Conservation (phyloP, 2,113 vertebrate species). For the Aramus guarauna region DNA sequence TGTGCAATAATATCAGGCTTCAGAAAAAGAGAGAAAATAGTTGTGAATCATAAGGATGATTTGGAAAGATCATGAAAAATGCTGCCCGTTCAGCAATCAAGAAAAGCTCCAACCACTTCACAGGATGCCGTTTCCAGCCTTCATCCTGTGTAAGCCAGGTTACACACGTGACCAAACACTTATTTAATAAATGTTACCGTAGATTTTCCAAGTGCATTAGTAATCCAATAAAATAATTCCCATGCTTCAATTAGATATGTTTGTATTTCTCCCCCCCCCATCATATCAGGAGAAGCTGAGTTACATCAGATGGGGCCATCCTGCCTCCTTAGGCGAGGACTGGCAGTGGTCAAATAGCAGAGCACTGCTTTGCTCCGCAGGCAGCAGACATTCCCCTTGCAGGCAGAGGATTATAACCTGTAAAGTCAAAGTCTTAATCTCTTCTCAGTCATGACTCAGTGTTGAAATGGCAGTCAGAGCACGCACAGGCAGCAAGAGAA, state of each 20-base stretch:
- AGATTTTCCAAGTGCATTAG: conserved; percentile 7
- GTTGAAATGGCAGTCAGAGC: conserved; percentile 22
- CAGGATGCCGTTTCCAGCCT: background rate
- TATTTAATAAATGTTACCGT: background rate
- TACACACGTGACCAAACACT: background rate
- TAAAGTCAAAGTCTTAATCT: conserved; percentile 21
- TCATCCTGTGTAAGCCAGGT: background rate
- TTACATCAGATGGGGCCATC: background rate
- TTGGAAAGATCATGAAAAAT: background rate
- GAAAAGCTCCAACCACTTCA: background rate
- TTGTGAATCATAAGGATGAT: background rate
- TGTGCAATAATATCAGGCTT: background rate
- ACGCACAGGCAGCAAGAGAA: background rate
- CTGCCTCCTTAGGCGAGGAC: background rate
- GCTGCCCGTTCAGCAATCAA: background rate
- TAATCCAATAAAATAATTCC: conserved; percentile 2
- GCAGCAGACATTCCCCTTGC: background rate
- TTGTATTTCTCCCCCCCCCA: background rate
- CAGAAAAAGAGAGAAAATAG: background rate
- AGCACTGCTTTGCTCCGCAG: background rate
- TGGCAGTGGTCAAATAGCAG: background rate
- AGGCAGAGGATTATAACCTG: conserved; percentile 23
- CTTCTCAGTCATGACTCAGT: background rate
- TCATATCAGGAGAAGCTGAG: background rate
- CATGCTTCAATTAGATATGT: background rate